phyloP scores from a whole-genome alignment of 1,140 invertebrate species.

The Lanistes nyassanus region DNA sequence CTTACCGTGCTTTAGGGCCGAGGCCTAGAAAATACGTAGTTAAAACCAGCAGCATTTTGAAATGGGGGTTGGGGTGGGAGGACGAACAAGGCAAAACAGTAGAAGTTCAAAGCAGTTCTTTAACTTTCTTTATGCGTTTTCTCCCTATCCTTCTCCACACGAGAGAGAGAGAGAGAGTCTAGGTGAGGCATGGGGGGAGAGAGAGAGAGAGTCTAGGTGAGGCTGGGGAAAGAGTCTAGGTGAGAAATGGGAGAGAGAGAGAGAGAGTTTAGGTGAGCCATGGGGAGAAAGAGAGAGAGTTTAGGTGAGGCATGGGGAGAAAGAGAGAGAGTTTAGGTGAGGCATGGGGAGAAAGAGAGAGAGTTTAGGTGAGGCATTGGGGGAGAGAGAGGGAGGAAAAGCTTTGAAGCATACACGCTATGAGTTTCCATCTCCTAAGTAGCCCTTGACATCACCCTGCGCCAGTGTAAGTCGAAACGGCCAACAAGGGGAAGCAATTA shows the following conservation, averaged over 20 bases:
- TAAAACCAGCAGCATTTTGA: background rate
- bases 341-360: background rate
- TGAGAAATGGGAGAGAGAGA: background rate
- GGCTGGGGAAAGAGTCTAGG: too few species aligned
- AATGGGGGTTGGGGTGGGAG: background rate
- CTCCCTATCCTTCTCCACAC: background rate
- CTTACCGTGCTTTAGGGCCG: background rate
- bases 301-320: background rate
- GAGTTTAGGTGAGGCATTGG: background rate
- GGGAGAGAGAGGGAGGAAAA: conserved; percentile 5
- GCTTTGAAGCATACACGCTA: background rate
- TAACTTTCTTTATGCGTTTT: too few species aligned
- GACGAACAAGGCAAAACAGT: background rate
- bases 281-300: conserved; percentile 2
- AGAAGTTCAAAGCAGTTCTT: background rate
- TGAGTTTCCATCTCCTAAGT: too few species aligned
- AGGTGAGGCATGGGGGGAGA: too few species aligned
- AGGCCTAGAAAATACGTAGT: background rate
- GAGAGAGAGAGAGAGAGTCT: background rate
- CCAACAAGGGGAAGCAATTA: too few species aligned
- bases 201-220: conserved; percentile 3
- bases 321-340: background rate
- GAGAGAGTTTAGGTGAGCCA: background rate
- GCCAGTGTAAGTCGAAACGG: too few species aligned
- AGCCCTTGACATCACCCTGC: too few species aligned